Base-by-base conservation (phyloP, 1,140 invertebrate genomes). In the Musca vetustissima region DNA sequence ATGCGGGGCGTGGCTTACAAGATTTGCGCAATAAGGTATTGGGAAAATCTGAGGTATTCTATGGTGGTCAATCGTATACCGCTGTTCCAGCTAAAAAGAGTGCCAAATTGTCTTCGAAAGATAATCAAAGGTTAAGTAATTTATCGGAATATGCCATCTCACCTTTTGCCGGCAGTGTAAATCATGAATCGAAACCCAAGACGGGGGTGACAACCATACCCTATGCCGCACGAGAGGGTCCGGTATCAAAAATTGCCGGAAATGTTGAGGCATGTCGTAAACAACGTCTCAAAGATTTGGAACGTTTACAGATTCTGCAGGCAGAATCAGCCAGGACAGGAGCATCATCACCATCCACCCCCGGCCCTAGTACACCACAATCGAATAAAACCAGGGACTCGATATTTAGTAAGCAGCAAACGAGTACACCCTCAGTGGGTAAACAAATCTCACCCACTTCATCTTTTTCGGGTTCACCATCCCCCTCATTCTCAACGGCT, bases 11-110 rank as follows among this genome's bases (percentile, higher is more conserved):
- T 69, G 88, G 89, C 2, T 77, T 90, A 55, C 84, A 85, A 49
- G 87, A 86, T 75, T 83, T 92, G 49, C 85, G 89, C 61, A 91
- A 91, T 74, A 92, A 90, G 83, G 87, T 91, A 15, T 83, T 80
- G 48, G 89, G 89, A 2, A 91, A 91, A 84, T 88, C 84, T 76
- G 89, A 91, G 77, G 89, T 90, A 0, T 90, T 91, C 72, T 90
- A 90, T 83, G 89, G 86, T 28, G 89, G 89, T 0, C 87, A 90
- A 77, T 85, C 85, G 32, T 91, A 72, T 73, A 69, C 74, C 69
- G 84, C 70, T 78, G 87, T 67, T 78, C 84, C 86, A 9, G 85
- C 89, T 0, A 88, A 86, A 71, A 88, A 86, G 74, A 89, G 84
- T 75, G 72, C 75, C n/a, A 87, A 87, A 73, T 71, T 86, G 17